A percentile compares a stretch with the other conserved stretches of the same genome.
Conservation (phyloP, 2,888 invertebrate genomes). For the Ormyrus nitidulus region DNA sequence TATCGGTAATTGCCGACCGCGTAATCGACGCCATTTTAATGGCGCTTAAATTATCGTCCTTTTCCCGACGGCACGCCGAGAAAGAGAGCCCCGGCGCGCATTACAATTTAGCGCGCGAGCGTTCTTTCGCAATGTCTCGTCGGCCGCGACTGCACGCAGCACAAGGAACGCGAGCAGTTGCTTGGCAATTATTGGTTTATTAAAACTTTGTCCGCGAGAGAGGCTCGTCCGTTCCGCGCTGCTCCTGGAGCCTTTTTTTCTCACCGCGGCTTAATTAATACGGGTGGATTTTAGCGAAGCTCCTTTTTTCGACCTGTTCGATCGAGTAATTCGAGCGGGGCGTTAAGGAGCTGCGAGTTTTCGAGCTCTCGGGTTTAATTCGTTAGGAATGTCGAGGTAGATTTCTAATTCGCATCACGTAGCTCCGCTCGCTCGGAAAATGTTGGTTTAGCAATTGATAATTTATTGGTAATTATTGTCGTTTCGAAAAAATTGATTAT, state of each 20-base stretch:
- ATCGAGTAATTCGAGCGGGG: constrained; percentile 31
- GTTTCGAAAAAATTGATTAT: not conserved
- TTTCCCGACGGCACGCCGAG: constrained; percentile 25
- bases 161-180: constrained; percentile 36
- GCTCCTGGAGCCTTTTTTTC: constrained; percentile 4
- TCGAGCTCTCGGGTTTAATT: not conserved
- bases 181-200: constrained; percentile 50
- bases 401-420: constrained; percentile 27
- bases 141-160: constrained; percentile 5
- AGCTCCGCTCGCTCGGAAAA: constrained; percentile 1
- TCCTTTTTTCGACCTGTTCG: constrained; percentile 7
- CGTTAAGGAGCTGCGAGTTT: constrained; percentile 48
- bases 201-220: constrained; percentile 30
- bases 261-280: constrained; percentile 42
- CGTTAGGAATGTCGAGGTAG: constrained; percentile 39
- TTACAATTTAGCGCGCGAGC: constrained; percentile 48
- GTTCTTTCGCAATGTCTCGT: constrained; percentile 59
- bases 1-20: constrained; percentile 55
- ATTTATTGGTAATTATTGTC: constrained; percentile 42
- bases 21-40: constrained; percentile 59
- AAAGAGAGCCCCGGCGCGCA: constrained; percentile 8
- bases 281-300: constrained; percentile 34
- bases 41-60: constrained; percentile 50
- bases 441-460: constrained; percentile 37
- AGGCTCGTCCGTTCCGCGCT: constrained; percentile 10